Base-by-base conservation (phyloP, 2,113 vertebrate species). In the Argyrosomus japonicus region DNA sequence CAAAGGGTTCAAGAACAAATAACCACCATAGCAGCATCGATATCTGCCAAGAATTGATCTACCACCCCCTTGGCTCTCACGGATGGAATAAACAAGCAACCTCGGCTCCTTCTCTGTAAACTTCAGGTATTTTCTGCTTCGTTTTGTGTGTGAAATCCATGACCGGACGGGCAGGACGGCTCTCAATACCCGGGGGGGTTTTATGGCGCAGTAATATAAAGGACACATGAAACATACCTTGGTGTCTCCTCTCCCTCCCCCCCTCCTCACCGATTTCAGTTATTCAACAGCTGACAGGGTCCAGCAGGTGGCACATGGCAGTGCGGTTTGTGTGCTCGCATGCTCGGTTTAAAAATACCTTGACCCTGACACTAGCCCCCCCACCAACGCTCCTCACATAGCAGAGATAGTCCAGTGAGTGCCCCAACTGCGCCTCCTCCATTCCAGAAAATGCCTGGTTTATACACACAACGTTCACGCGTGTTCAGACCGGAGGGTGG, bases 311-410 rank as follows among this genome's bases (percentile, higher is more conserved):
- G 84, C 84, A 87, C 85, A 83, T 60, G 81, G 81, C 15, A 5
- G 81, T 73, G 67, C 15, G 62, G 74, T 64, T 71, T 65, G 81
- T 50, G 81, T 71, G 68, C 25, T 47, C 71, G 88, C 84, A 68
- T 43, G 68, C 73, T 13, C 25, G 68, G 76, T 86, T 40, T 93
- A 94, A 92, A 94, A 94, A 94, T 94, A 94, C 83, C 68, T 45
- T 73, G 80, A 93, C 85, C 91, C 90, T 89, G 90, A 94, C 87
- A 79, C 76, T 45, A 1, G 74, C 70, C 82, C 65, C 11, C 32
- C 32, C 32, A 32, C 36, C 7, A 85, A 81, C 47, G 81, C 84
- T 86, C 77, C 80, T 75, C 36, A 11, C 91, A 93, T 92, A 87
- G 81, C 85, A 58, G 65, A 90, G 84, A 91, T 88, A 85, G 82